These are phyloP conservation scores for Orchestes rusci DNA, from an alignment of 2,888 invertebrate genomes.

Conservation along the genomic window DNA sequence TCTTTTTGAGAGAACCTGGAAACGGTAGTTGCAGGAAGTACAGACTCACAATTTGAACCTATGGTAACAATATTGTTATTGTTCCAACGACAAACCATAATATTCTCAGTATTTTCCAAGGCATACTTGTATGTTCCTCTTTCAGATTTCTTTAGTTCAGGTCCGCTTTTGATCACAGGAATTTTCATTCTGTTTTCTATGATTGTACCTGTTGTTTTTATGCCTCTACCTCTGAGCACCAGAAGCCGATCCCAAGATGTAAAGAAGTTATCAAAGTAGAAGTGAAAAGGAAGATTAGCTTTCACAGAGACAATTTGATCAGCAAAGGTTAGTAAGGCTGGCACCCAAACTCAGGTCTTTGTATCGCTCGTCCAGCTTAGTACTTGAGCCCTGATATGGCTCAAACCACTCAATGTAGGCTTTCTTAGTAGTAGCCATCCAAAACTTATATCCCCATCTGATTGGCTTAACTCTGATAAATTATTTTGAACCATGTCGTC, in stretches of 20 bases:
- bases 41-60: slow-evolving; percentile 3
- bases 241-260: not conserved
- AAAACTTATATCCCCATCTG: slow-evolving; percentile 23
- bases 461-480: slow-evolving; percentile 30
- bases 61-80: slow-evolving; percentile 13
- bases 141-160: no score
- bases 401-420: slow-evolving; percentile 25
- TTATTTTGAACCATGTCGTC: slow-evolving; percentile 28
- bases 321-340: slow-evolving; percentile 15
- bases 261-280: not conserved
- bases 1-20: slow-evolving; percentile 18
- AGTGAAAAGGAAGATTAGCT: not conserved
- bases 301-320: not conserved
- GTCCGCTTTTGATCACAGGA: no score
- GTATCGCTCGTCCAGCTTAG: slow-evolving; percentile 14
- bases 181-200: slow-evolving; percentile 5
- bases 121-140: no score
- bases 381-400: slow-evolving; percentile 21
- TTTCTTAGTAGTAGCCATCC: slow-evolving; percentile 13
- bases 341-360: slow-evolving; percentile 19
- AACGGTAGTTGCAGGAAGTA: slow-evolving; percentile 12
- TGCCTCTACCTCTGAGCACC: not conserved
- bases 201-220: slow-evolving; percentile 8
- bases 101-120: not conserved
- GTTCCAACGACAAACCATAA: slow-evolving; percentile 10